Conservation (phyloP, 2,888 invertebrate genomes). For the Pseudoips prasinana region DNA sequence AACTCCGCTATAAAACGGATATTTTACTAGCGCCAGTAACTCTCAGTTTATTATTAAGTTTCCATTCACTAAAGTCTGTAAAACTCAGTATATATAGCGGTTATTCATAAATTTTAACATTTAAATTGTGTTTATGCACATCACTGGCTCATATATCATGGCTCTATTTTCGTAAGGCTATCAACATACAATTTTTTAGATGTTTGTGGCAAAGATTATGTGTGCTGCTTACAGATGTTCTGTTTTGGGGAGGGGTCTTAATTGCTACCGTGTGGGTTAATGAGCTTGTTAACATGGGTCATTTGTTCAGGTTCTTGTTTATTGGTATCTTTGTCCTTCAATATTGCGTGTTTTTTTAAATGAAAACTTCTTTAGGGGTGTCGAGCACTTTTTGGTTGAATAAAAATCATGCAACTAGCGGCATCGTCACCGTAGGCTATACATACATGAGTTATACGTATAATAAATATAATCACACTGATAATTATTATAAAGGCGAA, state of each 20-base stretch:
- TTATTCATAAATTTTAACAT: constrained; percentile 62
- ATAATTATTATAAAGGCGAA: too few relatives aligned
- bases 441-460: too few relatives aligned
- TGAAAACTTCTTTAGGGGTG: too few relatives aligned
- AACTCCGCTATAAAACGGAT: constrained; percentile 49
- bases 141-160: constrained; percentile 49
- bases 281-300: constrained; percentile 2
- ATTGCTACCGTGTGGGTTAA: too few relatives aligned
- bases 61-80: constrained; percentile 55
- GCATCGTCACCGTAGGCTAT: too few relatives aligned
- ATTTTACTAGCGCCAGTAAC: constrained; percentile 45
- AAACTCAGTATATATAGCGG: constrained; percentile 42
- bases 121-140: constrained; percentile 58
- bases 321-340: too few relatives aligned
- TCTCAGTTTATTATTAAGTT: constrained; percentile 60
- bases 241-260: not conserved
- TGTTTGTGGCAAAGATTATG: constrained; percentile 34
- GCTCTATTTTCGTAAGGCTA: constrained; percentile 58
- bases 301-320: constrained; percentile 8
- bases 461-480: too few relatives aligned
- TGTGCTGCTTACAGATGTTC: constrained; percentile 10
- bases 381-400: too few relatives aligned
- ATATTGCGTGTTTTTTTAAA: too few relatives aligned
- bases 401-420: too few relatives aligned
- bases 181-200: constrained; percentile 54